phyloP scores from a whole-genome alignment of 2,888 invertebrate species.

The Scaptomyza reducta region DNA sequence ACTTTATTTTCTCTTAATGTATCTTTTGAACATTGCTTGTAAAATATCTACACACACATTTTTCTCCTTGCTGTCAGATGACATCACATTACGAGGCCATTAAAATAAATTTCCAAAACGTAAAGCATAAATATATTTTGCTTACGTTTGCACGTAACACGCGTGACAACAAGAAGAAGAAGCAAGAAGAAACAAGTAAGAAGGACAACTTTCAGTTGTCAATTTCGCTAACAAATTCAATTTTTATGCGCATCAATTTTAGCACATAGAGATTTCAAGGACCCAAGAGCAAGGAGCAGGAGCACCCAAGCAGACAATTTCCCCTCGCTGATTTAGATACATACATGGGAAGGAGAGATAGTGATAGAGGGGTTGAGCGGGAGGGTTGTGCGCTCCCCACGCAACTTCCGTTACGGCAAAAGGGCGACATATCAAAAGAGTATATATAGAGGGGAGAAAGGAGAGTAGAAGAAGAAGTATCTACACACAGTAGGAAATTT shows the following conservation, averaged over 20 bases:
- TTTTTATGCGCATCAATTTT: conserved; percentile 66
- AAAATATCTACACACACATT: neutral
- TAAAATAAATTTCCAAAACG: conserved; percentile 55
- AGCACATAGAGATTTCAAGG: conserved; percentile 38
- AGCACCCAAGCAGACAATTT: conserved; percentile 34
- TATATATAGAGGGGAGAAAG: conserved; percentile 2
- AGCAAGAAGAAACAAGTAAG: neutral
- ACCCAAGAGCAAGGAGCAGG: conserved; percentile 9
- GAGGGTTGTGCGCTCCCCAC: conserved; percentile 26
- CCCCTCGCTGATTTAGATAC: conserved; percentile 10
- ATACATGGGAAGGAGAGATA: neutral
- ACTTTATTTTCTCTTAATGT: conserved; percentile 4
- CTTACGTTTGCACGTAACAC: conserved; percentile 67
- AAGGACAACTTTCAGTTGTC: conserved; percentile 57
- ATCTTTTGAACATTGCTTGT: conserved; percentile 29
- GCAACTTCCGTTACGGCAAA: conserved; percentile 30
- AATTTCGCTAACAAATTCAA: conserved; percentile 77
- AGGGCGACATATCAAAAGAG: conserved; percentile 17
- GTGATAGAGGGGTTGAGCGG: no score
- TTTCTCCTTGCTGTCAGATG: conserved; percentile 31
- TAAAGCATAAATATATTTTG: conserved; percentile 54
- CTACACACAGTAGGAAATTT: neutral
- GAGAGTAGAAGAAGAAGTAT: conserved; percentile 4
- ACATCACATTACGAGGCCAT: conserved; percentile 59
- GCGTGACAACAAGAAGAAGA: neutral